These are phyloP conservation scores for Hemiprocne comata DNA, from an alignment of 2,113 vertebrate species.

Conservation along the genomic window DNA sequence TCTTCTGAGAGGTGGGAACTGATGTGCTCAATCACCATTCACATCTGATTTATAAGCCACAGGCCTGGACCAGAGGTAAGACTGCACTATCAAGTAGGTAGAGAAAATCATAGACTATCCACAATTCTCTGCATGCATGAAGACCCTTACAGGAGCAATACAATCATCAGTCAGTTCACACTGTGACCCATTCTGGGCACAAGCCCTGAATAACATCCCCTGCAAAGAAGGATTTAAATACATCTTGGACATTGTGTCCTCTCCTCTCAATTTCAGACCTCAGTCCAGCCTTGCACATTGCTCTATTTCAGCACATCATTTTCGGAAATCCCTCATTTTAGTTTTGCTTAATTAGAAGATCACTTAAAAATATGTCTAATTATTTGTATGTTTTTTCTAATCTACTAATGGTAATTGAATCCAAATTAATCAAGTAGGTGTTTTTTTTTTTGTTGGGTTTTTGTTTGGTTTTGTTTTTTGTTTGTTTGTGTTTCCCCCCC, in stretches of 20 bases:
- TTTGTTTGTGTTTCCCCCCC: too few species aligned
- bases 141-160: background rate
- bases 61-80: background rate
- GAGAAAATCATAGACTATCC: background rate
- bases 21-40: background rate
- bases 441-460: background rate
- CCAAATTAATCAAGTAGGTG: background rate
- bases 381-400: background rate
- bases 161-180: background rate
- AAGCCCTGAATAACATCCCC: background rate
- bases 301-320: background rate
- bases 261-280: background rate
- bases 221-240: background rate
- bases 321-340: background rate
- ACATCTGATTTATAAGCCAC: background rate
- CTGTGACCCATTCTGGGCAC: background rate
- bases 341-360: background rate
- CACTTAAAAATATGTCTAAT: background rate
- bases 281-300: background rate
- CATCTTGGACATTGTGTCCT: background rate
- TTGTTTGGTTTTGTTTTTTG: background rate
- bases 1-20: background rate
- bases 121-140: background rate
- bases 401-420: background rate
- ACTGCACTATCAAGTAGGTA: background rate